Evolutionary conservation across 1,140 invertebrate genomes (phyloP), one percentile per base, ranked within the genome.

Genomic region (Anastrepha ludens): DNA sequence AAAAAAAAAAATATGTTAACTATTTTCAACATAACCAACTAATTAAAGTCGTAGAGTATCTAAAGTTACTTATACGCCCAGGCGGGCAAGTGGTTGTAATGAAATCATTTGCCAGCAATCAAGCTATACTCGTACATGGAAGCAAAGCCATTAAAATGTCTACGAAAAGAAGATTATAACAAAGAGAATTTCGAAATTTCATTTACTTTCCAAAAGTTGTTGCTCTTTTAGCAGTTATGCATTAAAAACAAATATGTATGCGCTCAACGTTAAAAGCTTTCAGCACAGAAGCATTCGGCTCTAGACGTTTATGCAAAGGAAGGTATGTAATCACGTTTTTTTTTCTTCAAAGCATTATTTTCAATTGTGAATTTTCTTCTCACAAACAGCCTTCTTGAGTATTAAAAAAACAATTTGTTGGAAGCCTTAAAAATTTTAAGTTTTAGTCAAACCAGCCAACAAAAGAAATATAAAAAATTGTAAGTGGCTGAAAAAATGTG

Each of bases 51-150:
- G 5, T 17, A 8, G 41, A 47, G 39, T 7, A 74, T 41, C 41
- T 74, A 15, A 74, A 74, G 67, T 74, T 74, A 47, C 67, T 47
- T 15, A 74, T 74, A 74, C 67, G 67, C 67, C 67, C 15, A 74
- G 13, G 67, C 7, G 67, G 5, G 17, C 67, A 15, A n/a, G 15
- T 5, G 39, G 41, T 47, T 41, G 67, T 44, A 74, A 74, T 74
- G 67, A 44, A 47, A 44, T 44, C 41, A 41, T 39, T 74, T 47
- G 44, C 11, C 0, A 74, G 41, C 67, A 74, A 15, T 41, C 17
- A 74, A 74, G 67, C 67, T 5, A 9, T 29, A 29, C 29, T 29
- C 39, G 17, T 13, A 70, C 15, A 8, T 55, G 50, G 67, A 44
- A 70, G 67, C 29, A 39, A 70, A 70, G 13, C 41, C 67, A 70